A percentile compares a stretch with the other conserved stretches of the same genome.
Evolutionary conservation across 2,113 vertebrate species (phyloP).

Genomic region (Merops nubicus): DNA sequence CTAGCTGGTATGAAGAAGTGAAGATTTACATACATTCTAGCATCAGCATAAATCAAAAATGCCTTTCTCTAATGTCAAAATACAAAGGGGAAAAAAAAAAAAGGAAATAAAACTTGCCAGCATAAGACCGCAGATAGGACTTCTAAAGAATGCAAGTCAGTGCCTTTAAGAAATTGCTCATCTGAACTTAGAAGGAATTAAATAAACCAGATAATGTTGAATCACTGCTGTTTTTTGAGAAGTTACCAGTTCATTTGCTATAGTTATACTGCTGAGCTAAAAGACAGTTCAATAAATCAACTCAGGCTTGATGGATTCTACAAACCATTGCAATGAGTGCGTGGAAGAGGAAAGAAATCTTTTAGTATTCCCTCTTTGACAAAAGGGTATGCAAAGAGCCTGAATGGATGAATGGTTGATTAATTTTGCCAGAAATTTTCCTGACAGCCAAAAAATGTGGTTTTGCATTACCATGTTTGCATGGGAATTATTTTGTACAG

Average conservation of each 20-base stretch:
- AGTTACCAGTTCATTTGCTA: conserved; percentile 99
- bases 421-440: conserved; percentile 97
- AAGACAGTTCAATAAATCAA: conserved; percentile 99
- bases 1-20: neutral
- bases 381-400: conserved; percentile 99
- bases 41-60: neutral
- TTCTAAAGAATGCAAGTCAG: neutral
- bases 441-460: conserved; percentile 98
- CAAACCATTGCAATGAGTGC: conserved; percentile 91
- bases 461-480: conserved; percentile 94
- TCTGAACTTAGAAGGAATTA: conserved; percentile 72
- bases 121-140: neutral
- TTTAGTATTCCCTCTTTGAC: conserved; percentile 93
- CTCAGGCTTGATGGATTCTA: conserved; percentile 98
- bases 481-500: conserved; percentile 84
- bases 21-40: neutral
- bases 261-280: conserved; percentile 98
- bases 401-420: conserved; percentile 99
- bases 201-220: conserved; percentile 78
- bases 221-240: conserved; percentile 83
- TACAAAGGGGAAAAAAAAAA: neutral
- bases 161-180: conserved; percentile 49
- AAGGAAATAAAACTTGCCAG: neutral
- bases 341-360: conserved; percentile 92
- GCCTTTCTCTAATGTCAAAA: neutral